Conservation (phyloP, 23 tunicate species). For the Ascidia mentula region DNA sequence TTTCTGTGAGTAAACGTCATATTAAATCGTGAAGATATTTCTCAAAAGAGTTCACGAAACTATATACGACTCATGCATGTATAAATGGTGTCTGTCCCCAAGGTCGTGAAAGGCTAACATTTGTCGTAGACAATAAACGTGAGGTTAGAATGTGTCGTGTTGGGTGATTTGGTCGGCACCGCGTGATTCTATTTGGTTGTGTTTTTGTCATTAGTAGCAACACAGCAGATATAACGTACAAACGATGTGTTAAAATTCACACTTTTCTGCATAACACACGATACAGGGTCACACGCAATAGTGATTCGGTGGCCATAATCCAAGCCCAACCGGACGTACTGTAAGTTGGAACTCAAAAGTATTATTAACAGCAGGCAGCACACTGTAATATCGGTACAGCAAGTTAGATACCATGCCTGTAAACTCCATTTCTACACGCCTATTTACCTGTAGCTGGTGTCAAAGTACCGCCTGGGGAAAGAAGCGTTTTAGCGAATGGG, state of each 20-base stretch:
- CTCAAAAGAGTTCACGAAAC: no score
- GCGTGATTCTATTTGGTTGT: not conserved
- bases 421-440: not conserved
- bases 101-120: no score
- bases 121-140: no score
- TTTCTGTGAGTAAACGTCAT: no score
- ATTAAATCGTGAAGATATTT: no score
- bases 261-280: no score
- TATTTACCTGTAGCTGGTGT: not conserved
- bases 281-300: no score
- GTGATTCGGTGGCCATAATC: not conserved
- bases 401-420: not conserved
- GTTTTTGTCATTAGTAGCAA: not conserved
- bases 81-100: no score
- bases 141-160: no score
- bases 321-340: not conserved
- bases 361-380: not conserved
- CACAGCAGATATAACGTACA: not conserved
- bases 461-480: not conserved
- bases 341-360: not conserved
- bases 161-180: conserved; percentile 2
- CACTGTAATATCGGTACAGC: not conserved
- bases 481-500: no score
- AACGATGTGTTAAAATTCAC: no score
- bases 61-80: no score